Base-by-base conservation (phyloP, 1,140 invertebrate genomes). In the Bicyclus anynana region DNA sequence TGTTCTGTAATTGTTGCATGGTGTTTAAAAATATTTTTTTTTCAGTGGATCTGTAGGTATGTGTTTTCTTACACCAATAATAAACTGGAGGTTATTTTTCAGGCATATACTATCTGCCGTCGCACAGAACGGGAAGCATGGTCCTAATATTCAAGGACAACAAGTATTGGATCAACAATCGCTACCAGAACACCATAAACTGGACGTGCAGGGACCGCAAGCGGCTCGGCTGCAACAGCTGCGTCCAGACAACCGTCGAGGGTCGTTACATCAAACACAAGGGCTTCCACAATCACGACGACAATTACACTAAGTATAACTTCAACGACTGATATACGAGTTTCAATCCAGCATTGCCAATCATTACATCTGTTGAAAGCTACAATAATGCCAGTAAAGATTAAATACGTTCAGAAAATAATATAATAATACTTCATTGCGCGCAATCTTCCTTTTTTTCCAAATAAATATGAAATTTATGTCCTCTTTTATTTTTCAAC, bases 161-260 rank as follows among this genome's bases (percentile, higher is more conserved):
- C 65, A 88, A 88, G 52, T 88, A 84, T 56, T 88, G 85, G 85
- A 85, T 88, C 53, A 88, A 88, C 65, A 88, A 87, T 27, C 65
- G 84, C 5, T 87, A 88, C 44, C 84, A 87, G 62, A 88, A 86
- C 51, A 88, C 85, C 0, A 88, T 88, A n/a, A 88, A 88, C 21
- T 88, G 85, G 85, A 87, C 85, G 0, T 88, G 85, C 63, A 74
- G 81, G 35, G 85, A 88, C 29, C 55, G 84, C 1, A 87, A 88
- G 49, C 63, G 82, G 2, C 60, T 85, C 1, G 84, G 84, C 1
- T 88, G 85, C 69, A 81, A 73, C 59, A 85, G 84, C 62, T 87
- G 85, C 18, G 69, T 88, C 1, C 85, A 88, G 40, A 88, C 85
- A 0, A 85, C 83, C 0, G 67, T 81, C 4, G 85, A 88, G 48